A percentile compares a stretch with the other conserved stretches of the same genome.
Evolutionary conservation across 2,888 invertebrate genomes (phyloP).

Genomic region (Tiphia femorata): DNA sequence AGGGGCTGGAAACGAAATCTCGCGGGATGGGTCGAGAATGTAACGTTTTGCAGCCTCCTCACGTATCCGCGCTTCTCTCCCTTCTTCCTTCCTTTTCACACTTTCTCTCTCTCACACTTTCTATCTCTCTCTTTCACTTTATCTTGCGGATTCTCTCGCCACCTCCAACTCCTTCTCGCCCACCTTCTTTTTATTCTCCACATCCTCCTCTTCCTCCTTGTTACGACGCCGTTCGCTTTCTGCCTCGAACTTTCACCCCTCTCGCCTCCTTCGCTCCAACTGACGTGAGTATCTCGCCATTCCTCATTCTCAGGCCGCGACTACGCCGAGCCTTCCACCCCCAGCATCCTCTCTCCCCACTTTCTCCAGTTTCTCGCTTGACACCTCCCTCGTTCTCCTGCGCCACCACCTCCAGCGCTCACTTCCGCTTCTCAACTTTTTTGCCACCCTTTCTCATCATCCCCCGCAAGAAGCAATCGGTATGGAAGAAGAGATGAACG

Average conservation of each 20-base stretch:
- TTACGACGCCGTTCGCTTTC: too few relatives aligned
- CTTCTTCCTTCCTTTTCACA: background rate
- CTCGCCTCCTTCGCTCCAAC: too few relatives aligned
- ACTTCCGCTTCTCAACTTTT: background rate
- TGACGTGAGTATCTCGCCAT: slow-evolving; percentile 11
- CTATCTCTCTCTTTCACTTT: too few relatives aligned
- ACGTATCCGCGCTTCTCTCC: slow-evolving; percentile 21
- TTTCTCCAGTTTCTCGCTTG: background rate
- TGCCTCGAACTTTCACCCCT: too few relatives aligned
- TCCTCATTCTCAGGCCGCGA: slow-evolving; percentile 20
- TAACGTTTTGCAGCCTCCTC: slow-evolving; percentile 24
- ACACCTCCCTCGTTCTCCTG: slow-evolving; percentile 16
- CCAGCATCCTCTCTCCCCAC: background rate
- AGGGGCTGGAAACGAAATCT: slow-evolving; percentile 14
- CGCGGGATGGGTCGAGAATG: slow-evolving; percentile 20
- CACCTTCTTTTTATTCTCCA: background rate
- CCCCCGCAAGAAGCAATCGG: background rate
- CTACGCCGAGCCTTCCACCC: background rate
- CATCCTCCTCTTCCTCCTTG: background rate
- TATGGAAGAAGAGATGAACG: background rate
- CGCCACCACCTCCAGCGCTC: background rate
- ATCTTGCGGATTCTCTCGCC: too few relatives aligned
- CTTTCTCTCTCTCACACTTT: too few relatives aligned
- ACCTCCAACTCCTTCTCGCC: background rate
- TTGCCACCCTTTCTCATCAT: background rate